Evolutionary conservation across 2,888 invertebrate species (phyloP), one percentile per base, ranked within the genome.

Genomic region (Eumerus sabulonum): DNA sequence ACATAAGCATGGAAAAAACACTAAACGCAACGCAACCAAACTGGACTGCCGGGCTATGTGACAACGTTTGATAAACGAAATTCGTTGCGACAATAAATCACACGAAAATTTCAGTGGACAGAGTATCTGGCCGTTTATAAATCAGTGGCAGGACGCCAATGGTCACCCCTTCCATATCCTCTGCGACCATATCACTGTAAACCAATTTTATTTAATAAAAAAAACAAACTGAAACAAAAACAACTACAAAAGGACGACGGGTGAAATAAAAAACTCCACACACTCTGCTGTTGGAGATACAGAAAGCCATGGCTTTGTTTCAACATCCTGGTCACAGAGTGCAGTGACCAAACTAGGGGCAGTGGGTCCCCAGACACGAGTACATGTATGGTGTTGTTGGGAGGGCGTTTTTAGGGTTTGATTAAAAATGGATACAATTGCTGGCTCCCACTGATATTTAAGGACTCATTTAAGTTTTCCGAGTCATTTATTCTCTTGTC

Each of bases 81-180:
- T 86, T 85, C 86, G 85, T 85, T 85, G 85, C 84, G 83, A 83
- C 85, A 84, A 86, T 85, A 85, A 85, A 85, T 85, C 85, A 86
- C 85, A 83, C 84, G 85, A 84, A 86, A 86, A 86, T 85, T 85
- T 85, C 85, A 85, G 85, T 84, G 85, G 85, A 85, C 85, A 84
- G 79, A 73, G 57, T 68, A 57, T 64, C 68, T 77, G 42, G 74
- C 71, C 42, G 62, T 47, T 35, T 57, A 76, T 76, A 76, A 76
- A 68, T 68, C 76, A 76, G 60, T 56, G 36, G 60, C 59, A 56
- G 67, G 73, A 67, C 59, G 60, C 38, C 18, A 40, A 18, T 12
- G 17, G 5, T 12, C 4, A 18, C n/a, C 18, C 7, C 14, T 13
- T 13, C 13, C 64, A 18, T 19, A 19, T 13, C 44, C 18, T 44